Conservation (phyloP, 2,113 vertebrate species). For the Oryzias woworae region DNA sequence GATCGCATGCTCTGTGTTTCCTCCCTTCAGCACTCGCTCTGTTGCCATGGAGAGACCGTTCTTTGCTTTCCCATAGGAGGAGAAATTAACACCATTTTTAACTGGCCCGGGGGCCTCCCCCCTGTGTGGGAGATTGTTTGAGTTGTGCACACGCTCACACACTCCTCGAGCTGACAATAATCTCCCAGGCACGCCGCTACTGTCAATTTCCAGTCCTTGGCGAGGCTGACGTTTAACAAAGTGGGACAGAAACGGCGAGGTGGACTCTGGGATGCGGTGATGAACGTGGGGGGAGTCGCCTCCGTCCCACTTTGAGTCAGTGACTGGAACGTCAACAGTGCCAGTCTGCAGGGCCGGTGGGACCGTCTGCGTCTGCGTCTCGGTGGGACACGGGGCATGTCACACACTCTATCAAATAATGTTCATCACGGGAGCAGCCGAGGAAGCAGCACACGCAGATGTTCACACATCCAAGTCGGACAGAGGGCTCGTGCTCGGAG, state of each 20-base stretch:
- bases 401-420: conserved; percentile 65
- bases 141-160: conserved; percentile 49
- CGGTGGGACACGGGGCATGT: conserved; percentile 55
- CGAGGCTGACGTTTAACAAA: conserved; percentile 56
- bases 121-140: conserved; percentile 75
- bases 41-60: conserved; percentile 83
- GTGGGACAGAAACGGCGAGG: conserved; percentile 50
- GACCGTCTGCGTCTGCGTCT: conserved; percentile 46
- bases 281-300: conserved; percentile 43
- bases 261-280: conserved; percentile 54
- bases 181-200: conserved; percentile 49
- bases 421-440: conserved; percentile 50
- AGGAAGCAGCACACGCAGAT: conserved; percentile 18
- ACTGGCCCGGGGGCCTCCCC: conserved; percentile 81
- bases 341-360: conserved; percentile 32
- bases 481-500: conserved; percentile 47
- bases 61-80: conserved; percentile 83
- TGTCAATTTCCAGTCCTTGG: conserved; percentile 64
- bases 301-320: conserved; percentile 48
- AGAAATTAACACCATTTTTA: conserved; percentile 87
- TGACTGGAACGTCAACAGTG: conserved; percentile 58
- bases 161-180: conserved; percentile 59
- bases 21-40: conserved; percentile 81
- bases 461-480: conserved; percentile 23
- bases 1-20: conserved; percentile 77